Evolutionary conservation across 2,888 invertebrate genomes (phyloP), one percentile per base, ranked within the genome.

Genomic region (Xanthorhoe spadicearia): DNA sequence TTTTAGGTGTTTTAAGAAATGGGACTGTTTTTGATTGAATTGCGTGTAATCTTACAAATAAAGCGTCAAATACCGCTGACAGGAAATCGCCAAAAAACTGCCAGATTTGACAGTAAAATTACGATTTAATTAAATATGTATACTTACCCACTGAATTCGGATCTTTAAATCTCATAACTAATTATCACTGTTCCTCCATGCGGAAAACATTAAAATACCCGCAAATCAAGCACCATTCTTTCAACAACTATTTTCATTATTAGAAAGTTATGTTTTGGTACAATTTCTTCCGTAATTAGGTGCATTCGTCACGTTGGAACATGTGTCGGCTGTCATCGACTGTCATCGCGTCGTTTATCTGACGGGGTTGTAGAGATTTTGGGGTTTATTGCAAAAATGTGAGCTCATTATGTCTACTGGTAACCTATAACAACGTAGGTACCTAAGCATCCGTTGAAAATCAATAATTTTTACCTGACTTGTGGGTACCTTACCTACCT

Each of bases 311-410:
- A 86, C 66, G 55, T 54, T 50, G 61, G 68, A 77, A 83, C 88
- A 87, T 78, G 79, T 88, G 88, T 84, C 69, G 48, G 56, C 71
- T 83, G 87, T 88, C 84, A 78, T 70, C 84, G 48, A 57, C 71
- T 83, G 87, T 88, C 84, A 78, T 70, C 84, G 74, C 71, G 28
- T 50, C 58, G 48, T 57, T 48, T 46, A 15, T 48, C 15, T 15
- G 48, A 13, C 8, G 46, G 46, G 2, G 48, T 43, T 48, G 48
- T 48, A 48, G 4, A 7, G 38, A 43, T 43, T 43, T 43, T 5
- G 38, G 38, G 13, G 10, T 13, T 10, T 43, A 43, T 43, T 13
- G 13, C 10, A 68, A 82, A 80, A 84, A 82, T 81, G 84, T 82
- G 38, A 43, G 38, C 38, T 43, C 38, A 43, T 43, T 43, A 43